phyloP scores from a whole-genome alignment of 2,888 invertebrate species.

The Cheilosia impressa region DNA sequence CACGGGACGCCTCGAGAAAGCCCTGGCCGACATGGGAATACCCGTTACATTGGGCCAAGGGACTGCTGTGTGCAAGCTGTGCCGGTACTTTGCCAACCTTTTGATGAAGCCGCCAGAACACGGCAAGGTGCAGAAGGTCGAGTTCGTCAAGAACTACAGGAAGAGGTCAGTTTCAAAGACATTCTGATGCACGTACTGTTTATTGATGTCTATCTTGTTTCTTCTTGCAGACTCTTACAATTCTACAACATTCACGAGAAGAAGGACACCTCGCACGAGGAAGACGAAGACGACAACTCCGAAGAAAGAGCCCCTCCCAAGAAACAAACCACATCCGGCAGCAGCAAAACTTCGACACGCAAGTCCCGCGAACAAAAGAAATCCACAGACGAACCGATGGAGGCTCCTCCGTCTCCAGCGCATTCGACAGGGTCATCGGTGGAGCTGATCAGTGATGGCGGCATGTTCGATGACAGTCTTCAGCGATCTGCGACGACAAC shows the following conservation, averaged over 20 bases:
- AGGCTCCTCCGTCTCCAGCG: conserved; percentile 72
- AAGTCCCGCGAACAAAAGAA: conserved; percentile 74
- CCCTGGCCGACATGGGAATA: conserved; percentile 86
- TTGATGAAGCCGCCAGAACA: conserved; percentile 87
- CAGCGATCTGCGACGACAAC: conserved; percentile 26
- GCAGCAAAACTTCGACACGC: conserved; percentile 25
- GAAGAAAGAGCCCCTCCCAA: conserved; percentile 78
- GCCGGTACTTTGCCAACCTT: conserved; percentile 90
- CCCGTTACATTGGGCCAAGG: conserved; percentile 88
- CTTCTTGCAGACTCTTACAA: conserved; percentile 87
- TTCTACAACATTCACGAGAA: conserved; percentile 88
- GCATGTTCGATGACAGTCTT: conserved; percentile 47
- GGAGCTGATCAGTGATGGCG: conserved; percentile 73
- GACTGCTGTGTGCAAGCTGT: conserved; percentile 92
- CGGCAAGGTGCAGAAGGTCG: conserved; percentile 83
- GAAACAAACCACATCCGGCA: conserved; percentile 83
- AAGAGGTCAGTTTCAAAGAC: conserved; percentile 84
- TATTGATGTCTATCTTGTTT: conserved; percentile 3
- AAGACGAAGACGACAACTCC: conserved; percentile 79
- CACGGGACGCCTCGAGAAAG: conserved; percentile 85
- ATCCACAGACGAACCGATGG: conserved; percentile 76
- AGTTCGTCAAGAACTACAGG: conserved; percentile 85
- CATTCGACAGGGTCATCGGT: conserved; percentile 77
- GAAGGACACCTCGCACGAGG: conserved; percentile 80
- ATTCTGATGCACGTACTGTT: not conserved